Conservation (phyloP, 2,797 vertebrate species). For the Pseudochaenichthys georgianus region DNA sequence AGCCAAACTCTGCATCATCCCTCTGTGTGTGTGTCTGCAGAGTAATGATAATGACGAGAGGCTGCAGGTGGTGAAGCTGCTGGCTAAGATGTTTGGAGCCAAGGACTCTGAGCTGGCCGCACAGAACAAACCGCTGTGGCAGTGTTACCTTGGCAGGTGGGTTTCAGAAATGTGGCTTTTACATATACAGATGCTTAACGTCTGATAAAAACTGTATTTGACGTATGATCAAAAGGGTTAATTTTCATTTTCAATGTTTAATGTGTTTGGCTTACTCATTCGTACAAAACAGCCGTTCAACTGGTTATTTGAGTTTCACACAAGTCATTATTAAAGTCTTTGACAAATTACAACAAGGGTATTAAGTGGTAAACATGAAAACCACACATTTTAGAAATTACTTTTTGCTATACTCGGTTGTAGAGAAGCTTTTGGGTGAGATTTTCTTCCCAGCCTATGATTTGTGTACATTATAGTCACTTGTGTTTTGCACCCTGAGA, state of each 20-base stretch:
- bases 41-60: constrained; percentile 99
- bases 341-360: too few species aligned
- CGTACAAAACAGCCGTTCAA: neutral
- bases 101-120: constrained; percentile 97
- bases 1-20: constrained; percentile 44
- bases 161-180: constrained; percentile 7
- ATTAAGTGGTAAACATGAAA: neutral
- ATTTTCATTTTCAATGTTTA: neutral
- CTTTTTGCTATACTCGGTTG: neutral
- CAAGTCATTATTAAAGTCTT: too few species aligned
- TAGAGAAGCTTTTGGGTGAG: neutral
- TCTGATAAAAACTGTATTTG: neutral
- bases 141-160: constrained; percentile 96
- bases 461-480: neutral
- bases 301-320: neutral
- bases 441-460: neutral
- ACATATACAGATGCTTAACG: neutral
- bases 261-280: constrained; percentile 1
- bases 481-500: neutral
- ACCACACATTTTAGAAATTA: neutral
- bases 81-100: constrained; percentile 99
- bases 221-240: neutral
- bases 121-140: constrained; percentile 99
- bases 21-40: constrained; percentile 77
- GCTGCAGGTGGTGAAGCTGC: constrained; percentile 96